phyloP scores from a whole-genome alignment of 2,888 invertebrate genomes.

The Folsomia candida region DNA sequence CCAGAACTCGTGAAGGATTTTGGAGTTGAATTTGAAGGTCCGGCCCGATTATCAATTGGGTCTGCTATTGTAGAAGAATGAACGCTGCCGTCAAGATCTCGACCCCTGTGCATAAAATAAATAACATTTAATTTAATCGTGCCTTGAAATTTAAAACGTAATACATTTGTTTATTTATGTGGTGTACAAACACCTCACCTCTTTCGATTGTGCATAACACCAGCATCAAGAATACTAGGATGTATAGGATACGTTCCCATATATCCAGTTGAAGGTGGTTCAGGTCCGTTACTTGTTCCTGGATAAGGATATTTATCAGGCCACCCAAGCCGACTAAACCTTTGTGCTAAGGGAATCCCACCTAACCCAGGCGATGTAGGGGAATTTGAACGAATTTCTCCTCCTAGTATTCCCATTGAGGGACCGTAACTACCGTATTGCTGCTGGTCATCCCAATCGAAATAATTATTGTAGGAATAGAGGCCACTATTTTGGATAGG shows the following conservation, averaged over 20 bases:
- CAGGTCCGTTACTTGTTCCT: too few species aligned
- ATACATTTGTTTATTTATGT: too few species aligned
- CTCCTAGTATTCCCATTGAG: too few species aligned
- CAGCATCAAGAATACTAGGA: background rate
- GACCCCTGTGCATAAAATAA: slow-evolving; percentile 10
- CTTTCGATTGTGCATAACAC: background rate
- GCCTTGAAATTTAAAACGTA: too few species aligned
- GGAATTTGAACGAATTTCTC: too few species aligned
- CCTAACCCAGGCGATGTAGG: background rate
- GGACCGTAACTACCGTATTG: too few species aligned
- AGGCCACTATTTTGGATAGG: too few species aligned
- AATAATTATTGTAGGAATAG: too few species aligned
- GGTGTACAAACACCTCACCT: too few species aligned
- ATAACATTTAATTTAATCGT: background rate
- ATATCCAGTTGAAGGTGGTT: background rate
- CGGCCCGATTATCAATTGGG: background rate
- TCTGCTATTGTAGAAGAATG: background rate
- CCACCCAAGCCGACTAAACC: background rate
- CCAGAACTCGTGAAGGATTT: background rate
- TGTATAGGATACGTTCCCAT: background rate
- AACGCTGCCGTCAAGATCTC: slow-evolving; percentile 16
- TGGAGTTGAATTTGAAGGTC: slow-evolving; percentile 20
- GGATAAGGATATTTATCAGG: too few species aligned
- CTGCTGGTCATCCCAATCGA: too few species aligned
- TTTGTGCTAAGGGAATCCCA: background rate